Evolutionary conservation across 2,888 invertebrate genomes (phyloP).

Genomic region (Stenotaenia linearis): DNA sequence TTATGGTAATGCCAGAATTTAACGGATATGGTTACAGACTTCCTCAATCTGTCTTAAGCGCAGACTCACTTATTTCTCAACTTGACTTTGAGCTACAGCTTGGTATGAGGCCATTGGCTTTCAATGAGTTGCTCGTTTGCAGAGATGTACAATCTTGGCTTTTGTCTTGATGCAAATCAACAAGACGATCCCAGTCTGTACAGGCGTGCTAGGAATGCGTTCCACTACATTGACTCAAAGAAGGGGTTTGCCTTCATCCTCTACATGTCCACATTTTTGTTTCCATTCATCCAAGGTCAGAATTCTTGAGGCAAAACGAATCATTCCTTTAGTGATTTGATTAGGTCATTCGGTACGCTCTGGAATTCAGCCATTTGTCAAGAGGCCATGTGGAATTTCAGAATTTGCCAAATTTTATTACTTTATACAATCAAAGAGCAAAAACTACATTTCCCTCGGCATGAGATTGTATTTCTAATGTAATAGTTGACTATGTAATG

Average conservation of each 20-base stretch:
- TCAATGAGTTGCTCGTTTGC: background rate
- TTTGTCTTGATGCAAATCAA: background rate
- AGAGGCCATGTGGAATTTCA: background rate
- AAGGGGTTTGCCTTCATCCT: background rate
- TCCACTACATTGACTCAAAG: background rate
- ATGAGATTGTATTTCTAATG: no score
- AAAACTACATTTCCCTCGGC: background rate
- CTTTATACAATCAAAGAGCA: background rate
- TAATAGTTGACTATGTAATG: no score
- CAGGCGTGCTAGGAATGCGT: background rate
- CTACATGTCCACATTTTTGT: background rate
- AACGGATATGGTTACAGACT: background rate
- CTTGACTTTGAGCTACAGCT: background rate
- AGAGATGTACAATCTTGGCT: background rate
- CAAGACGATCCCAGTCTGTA: background rate
- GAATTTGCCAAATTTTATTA: background rate
- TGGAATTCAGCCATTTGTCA: background rate
- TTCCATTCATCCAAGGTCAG: background rate
- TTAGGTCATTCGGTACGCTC: background rate
- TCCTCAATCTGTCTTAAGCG: background rate
- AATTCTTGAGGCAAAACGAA: background rate
- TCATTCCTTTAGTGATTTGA: background rate
- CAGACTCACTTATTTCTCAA: background rate
- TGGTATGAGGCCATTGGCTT: background rate
- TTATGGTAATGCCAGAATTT: background rate